Evolutionary conservation across 2,797 vertebrate species (phyloP).

Genomic region (Gorsachius magnificus): DNA sequence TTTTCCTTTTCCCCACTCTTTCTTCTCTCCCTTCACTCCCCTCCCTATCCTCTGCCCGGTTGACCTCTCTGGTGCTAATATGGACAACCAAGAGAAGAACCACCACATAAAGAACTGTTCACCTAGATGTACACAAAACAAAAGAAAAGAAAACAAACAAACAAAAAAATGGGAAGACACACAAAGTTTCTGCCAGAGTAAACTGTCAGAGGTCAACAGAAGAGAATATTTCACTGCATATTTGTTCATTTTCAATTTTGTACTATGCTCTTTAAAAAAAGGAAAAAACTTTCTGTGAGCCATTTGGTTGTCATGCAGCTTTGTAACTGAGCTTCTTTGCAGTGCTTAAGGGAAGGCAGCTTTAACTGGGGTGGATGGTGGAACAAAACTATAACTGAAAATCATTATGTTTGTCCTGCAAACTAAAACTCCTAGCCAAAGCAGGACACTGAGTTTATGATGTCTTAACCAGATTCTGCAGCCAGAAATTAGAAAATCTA

Average conservation of each 20-base stretch:
- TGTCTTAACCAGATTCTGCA: constrained; percentile 56
- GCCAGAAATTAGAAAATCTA: constrained; percentile 59
- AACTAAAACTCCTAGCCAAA: constrained; percentile 49
- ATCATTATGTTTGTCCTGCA: constrained; percentile 32
- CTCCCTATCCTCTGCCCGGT: background rate
- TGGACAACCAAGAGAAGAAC: background rate
- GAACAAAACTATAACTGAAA: constrained; percentile 50
- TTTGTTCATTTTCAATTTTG: background rate
- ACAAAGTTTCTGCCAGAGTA: background rate
- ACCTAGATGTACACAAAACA: background rate
- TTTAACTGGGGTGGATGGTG: background rate
- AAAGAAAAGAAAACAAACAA: background rate
- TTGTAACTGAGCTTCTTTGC: background rate
- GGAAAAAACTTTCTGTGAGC: background rate
- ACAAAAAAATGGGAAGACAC: background rate
- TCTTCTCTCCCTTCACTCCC: background rate
- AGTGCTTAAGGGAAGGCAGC: constrained; percentile 42
- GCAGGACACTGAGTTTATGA: constrained; percentile 36
- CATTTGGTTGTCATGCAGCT: background rate
- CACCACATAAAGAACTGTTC: background rate
- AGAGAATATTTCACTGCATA: background rate
- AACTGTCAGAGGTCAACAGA: background rate
- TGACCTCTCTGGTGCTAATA: background rate
- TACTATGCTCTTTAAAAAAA: background rate
- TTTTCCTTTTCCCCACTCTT: background rate